A percentile compares a stretch with the other conserved stretches of the same genome.
These are phyloP conservation scores for Troides oblongomaculatus DNA, from an alignment of 2,888 invertebrate genomes.

Conservation along the genomic window DNA sequence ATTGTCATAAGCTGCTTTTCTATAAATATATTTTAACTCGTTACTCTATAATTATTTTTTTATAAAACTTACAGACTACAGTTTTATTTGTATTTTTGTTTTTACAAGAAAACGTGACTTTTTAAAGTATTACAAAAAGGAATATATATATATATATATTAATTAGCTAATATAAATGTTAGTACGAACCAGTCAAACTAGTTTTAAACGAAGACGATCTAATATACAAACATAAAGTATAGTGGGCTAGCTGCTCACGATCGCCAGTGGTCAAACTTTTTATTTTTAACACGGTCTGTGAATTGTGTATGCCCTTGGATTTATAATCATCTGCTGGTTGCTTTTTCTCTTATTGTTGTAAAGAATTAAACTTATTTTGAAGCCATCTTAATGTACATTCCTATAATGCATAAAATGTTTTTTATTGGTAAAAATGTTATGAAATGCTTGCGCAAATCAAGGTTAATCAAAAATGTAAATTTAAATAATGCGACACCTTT, in stretches of 20 bases:
- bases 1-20: no score
- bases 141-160: background rate
- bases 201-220: constrained; percentile 55
- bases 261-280: constrained; percentile 4
- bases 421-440: background rate
- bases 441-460: background rate
- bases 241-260: background rate
- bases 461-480: background rate
- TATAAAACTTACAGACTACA: no score
- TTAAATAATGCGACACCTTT: no score
- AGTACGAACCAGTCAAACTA: constrained; percentile 43
- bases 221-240: constrained; percentile 32
- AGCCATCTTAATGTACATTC: background rate
- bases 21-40: no score
- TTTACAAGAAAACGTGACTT: no score
- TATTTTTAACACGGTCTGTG: constrained; percentile 11
- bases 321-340: constrained; percentile 1
- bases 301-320: constrained; percentile 11
- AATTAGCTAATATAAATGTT: background rate
- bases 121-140: no score
- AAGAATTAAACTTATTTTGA: background rate
- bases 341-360: background rate
- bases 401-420: background rate
- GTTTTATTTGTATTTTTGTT: no score
- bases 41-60: no score